Conservation (phyloP, 2,888 invertebrate species). For the Meandrusa payeni region DNA sequence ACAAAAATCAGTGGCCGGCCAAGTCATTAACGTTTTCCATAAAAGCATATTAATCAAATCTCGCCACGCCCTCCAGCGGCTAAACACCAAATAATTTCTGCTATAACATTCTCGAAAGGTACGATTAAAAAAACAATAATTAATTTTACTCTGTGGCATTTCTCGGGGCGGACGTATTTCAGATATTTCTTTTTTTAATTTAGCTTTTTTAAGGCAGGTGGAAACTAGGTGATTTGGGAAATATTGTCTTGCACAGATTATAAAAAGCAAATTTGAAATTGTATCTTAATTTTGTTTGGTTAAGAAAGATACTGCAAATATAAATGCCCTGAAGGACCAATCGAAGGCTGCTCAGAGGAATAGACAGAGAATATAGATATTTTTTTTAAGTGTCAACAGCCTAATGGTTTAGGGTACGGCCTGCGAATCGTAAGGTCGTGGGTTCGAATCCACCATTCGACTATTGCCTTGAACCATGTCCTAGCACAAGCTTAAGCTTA, state of each 20-base stretch:
- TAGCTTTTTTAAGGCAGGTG: slow-evolving; percentile 51
- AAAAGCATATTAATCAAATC: slow-evolving; percentile 75
- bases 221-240: slow-evolving; percentile 45
- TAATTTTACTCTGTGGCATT: slow-evolving; percentile 70
- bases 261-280: slow-evolving; percentile 34
- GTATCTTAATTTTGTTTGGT: slow-evolving; percentile 38
- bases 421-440: too few species aligned
- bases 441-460: too few species aligned
- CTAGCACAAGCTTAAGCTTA: too few species aligned
- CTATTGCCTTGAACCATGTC: too few species aligned
- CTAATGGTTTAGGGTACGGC: too few species aligned
- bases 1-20: slow-evolving; percentile 40
- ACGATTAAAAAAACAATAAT: slow-evolving; percentile 65
- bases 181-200: slow-evolving; percentile 35
- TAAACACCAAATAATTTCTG: slow-evolving; percentile 79
- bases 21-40: slow-evolving; percentile 72
- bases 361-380: too few species aligned
- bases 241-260: slow-evolving; percentile 49
- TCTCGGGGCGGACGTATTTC: slow-evolving; percentile 52
- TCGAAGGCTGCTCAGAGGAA: too few species aligned
- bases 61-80: slow-evolving; percentile 69
- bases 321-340: too few species aligned
- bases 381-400: too few species aligned
- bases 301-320: slow-evolving; percentile 3
- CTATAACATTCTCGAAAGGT: slow-evolving; percentile 61